Evolutionary conservation across 2,888 invertebrate genomes (phyloP), one percentile per base, ranked within the genome.

Genomic region (Catonia carolina): DNA sequence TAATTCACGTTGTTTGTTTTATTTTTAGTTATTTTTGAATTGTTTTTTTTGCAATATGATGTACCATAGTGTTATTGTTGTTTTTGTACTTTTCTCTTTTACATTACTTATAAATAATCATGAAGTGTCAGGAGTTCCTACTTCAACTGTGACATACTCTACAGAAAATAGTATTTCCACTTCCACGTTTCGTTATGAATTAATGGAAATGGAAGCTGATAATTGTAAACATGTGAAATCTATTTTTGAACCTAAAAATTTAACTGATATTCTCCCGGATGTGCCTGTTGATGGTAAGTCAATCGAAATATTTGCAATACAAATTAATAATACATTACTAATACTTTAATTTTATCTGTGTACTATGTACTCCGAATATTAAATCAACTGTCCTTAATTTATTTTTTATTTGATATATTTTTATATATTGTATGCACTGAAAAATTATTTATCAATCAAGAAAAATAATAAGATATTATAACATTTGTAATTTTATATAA

Each of bases 171-270:
- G 6, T 23, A 18, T 23, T 45, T 23, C 45, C 1, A 12, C 45
- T 7, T 22, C 10, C 10, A 18, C 20, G 12, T 20, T 22, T 27
- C 18, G 27, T 12, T 45, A 45, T 15, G 45, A 45, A 4, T 14
- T 45, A 18, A 45, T 45, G 45, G 45, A 45, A 3, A 45, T 22
- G 6, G 12, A n/a, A 7, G 22, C 22, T 3, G 20, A n/a, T 8
- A 23, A 14, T 17, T 45, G 45, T 45, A 22, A 27, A 2, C 18
- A 17, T 14, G 45, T 45, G 8, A 23, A 22, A 22, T n/a, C 45
- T 2, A n/a, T 45, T 4, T 45, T 45, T 18, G 45, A 45, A 22
- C 45, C 45, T n/a, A 45, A 45, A 23, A 45, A 45, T 23, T 27
- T 45, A 22, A 45, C 45, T n/a, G 45, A 45, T n/a, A 12, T 23